Evolutionary conservation across 2,888 invertebrate species (phyloP), one percentile per base, ranked within the genome.

Genomic region (Lycophotia porphyrea): DNA sequence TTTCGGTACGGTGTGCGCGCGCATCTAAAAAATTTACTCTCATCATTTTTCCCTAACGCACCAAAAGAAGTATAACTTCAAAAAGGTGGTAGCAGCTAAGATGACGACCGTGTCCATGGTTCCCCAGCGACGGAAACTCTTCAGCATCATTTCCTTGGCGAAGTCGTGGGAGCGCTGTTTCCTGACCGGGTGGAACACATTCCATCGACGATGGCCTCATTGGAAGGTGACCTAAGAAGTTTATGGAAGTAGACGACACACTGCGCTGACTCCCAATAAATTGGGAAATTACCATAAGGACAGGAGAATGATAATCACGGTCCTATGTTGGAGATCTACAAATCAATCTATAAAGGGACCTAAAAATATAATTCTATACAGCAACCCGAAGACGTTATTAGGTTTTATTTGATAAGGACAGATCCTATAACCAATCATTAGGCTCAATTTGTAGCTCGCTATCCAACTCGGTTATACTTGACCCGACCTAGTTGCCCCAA

Each of bases 391-490:
- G 65, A 58, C 21, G 63, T 27, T 60, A 81, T 81, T 69, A 76
- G 60, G 21, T 69, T 52, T n/a, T 66, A 81, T 80, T 69, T 81
- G 69, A 80, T 66, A 47, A 24, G 39, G 52, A 34, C 44, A 21
- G 49, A 81, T 69, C 76, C 64, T 69, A 34, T 65, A 76, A 60
- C 60, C 79, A 66, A 80, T 76, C 65, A 65, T 69, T 69, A 60
- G 44, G 52, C 27, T 47, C 21, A 69, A 68, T 81, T 44, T 4
- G 24, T 34, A n/a, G 15, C 36, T n/a, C 39, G 2, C 47, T 55
- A 36, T 27, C 52, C 15, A 31, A n/a, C 21, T 21, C 27, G 34
- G 66, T 79, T 55, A 58, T 21, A 39, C 21, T 27, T 27, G 58
- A 44, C 36, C 79, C 42, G 11, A 36, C 49, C 24, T 55, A 69